A percentile compares a stretch with the other conserved stretches of the same genome.
These are phyloP conservation scores for Hartigia nigra DNA, from an alignment of 2,888 invertebrate species.

Conservation along the genomic window DNA sequence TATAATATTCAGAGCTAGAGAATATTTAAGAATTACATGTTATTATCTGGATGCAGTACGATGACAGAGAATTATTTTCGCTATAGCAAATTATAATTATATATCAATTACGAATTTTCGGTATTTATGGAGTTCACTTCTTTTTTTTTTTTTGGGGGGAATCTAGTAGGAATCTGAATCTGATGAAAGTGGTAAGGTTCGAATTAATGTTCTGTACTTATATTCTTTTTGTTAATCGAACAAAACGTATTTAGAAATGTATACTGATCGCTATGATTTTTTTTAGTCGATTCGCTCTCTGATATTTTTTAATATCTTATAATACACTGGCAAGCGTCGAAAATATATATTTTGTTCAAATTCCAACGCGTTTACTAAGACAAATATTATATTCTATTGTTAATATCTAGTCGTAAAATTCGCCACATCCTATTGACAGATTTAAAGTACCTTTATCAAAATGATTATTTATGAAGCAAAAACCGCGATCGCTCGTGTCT, in stretches of 20 bases:
- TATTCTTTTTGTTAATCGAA: too few relatives aligned
- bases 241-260: too few relatives aligned
- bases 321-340: background rate
- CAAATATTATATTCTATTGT: background rate
- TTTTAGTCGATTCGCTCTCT: background rate
- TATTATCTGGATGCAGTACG: background rate
- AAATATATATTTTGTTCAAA: too few relatives aligned
- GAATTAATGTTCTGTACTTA: too few relatives aligned
- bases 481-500: too few relatives aligned
- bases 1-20: background rate
- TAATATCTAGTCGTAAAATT: background rate
- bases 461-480: too few relatives aligned
- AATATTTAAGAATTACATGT: background rate
- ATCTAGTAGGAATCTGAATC: background rate
- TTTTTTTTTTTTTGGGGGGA: too few relatives aligned
- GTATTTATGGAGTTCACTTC: background rate
- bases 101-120: background rate
- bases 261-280: background rate
- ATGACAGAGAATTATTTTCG: background rate
- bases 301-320: background rate
- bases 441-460: too few relatives aligned
- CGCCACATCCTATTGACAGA: too few relatives aligned
- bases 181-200: background rate
- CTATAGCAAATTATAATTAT: background rate
- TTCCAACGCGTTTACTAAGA: too few relatives aligned